These are phyloP conservation scores for Athetis lepigone DNA, from an alignment of 2,888 invertebrate genomes.

Conservation along the genomic window DNA sequence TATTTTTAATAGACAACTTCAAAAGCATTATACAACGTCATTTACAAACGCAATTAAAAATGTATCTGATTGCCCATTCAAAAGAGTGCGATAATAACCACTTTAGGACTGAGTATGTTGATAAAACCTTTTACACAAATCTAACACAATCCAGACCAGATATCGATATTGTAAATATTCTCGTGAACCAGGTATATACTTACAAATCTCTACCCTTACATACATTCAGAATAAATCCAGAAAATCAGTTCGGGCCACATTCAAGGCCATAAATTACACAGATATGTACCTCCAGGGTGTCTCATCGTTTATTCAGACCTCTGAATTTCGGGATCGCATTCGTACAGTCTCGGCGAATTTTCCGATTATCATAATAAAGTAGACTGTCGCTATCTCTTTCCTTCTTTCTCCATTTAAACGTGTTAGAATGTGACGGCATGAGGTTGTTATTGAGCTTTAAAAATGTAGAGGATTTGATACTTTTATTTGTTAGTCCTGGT, in stretches of 20 bases:
- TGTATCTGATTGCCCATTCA: too few species aligned
- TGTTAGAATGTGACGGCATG: conserved; percentile 17
- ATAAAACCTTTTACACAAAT: background rate
- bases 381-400: conserved; percentile 69
- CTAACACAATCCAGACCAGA: background rate
- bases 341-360: conserved; percentile 81
- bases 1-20: too few species aligned
- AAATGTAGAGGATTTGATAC: conserved; percentile 57
- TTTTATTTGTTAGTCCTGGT: conserved; percentile 53
- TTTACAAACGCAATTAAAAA: too few species aligned
- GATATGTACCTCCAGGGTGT: conserved; percentile 73
- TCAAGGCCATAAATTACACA: conserved; percentile 70
- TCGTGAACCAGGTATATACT: conserved; percentile 29
- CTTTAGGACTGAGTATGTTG: too few species aligned
- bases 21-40: too few species aligned
- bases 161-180: background rate
- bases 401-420: background rate
- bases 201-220: conserved; percentile 53
- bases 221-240: conserved; percentile 57
- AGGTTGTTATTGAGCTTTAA: conserved; percentile 58
- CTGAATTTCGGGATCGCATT: conserved; percentile 72
- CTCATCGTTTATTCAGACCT: conserved; percentile 83
- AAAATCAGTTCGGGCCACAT: conserved; percentile 66
- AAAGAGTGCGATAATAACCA: too few species aligned
- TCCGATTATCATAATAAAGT: conserved; percentile 87